Evolutionary conservation across 1,140 invertebrate species (phyloP), one percentile per base, ranked within the genome.

Genomic region (Drosophila pachea): DNA sequence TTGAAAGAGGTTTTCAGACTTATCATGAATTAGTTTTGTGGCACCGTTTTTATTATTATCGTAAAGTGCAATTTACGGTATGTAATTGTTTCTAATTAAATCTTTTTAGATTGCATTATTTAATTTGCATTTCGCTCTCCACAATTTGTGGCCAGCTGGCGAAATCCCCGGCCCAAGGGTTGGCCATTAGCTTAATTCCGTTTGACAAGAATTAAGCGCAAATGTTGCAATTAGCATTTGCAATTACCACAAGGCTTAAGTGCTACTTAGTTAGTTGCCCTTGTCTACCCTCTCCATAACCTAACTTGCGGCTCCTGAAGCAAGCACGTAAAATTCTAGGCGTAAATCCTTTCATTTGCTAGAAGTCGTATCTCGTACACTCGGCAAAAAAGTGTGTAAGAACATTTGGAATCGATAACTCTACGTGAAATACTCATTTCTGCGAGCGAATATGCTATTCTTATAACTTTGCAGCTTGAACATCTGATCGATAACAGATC

Each of bases 221-320:
- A 35, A 35, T 58, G 31, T 6, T 12, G 55, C 56, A 67, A 67
- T 61, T 67, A 60, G 32, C 35, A 36, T 50, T 60, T 68, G 42
- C 67, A 56, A 58, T 69, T 60, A 55, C 42, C 54, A 54, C 47
- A 69, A 45, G 54, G 52, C 55, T 52, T 45, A 22, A 48, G 53
- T 38, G 54, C 45, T 48, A 33, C 22, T 36, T 14, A 40, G 45
- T 38, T 12, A 36, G 16, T 31, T 47, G 5, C 9, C 22, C 22
- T 22, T 1, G 1, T 22, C 22, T 22, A 22, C 16, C 9, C 0
- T 6, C 14, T 3, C 48, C 14, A 22, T 3, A 22, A 22, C 3
- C 22, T 22, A 1, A 22, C 22, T 22, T 22, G 22, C 50, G n/a
- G 5, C 22, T 7, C 40, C 8, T 14, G 8, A 38, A 29, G 0